Evolutionary conservation across 1,140 invertebrate species (phyloP).

Genomic region (Drosophila watanabei): DNA sequence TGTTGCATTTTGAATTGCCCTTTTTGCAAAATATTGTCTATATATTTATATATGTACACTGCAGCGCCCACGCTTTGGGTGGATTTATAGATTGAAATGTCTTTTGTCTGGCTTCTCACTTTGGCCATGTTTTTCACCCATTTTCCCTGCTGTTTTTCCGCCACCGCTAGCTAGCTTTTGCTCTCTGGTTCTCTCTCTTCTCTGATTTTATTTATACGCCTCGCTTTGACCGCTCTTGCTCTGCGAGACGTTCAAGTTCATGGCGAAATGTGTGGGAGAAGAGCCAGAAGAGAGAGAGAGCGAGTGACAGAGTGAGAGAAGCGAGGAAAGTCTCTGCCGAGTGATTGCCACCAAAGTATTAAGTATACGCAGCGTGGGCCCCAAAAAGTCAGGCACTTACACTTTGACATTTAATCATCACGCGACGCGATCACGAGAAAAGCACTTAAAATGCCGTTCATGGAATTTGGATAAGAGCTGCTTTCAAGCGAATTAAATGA

Average conservation of each 20-base stretch:
- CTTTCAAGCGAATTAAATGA: constrained; percentile 49
- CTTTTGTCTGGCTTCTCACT: constrained; percentile 69
- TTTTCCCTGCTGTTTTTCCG: constrained; percentile 21
- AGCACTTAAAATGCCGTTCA: constrained; percentile 50
- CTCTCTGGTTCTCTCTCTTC: constrained; percentile 11
- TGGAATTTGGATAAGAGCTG: constrained; percentile 16
- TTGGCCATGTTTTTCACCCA: constrained; percentile 39
- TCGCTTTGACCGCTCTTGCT: constrained; percentile 38
- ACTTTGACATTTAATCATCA: constrained; percentile 76
- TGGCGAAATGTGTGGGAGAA: constrained; percentile 52
- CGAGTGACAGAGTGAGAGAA: no score
- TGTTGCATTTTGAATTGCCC: constrained; percentile 28
- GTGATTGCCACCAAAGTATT: constrained; percentile 46
- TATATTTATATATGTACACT: neutral
- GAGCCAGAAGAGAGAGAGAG: constrained; percentile 7
- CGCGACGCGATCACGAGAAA: constrained; percentile 46
- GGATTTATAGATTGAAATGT: constrained; percentile 40
- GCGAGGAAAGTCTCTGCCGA: constrained; percentile 17
- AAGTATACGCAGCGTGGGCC: constrained; percentile 69
- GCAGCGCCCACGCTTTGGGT: constrained; percentile 39
- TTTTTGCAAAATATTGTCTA: constrained; percentile 10
- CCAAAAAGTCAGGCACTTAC: constrained; percentile 31
- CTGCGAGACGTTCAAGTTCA: constrained; percentile 73
- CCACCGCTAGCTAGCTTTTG: neutral
- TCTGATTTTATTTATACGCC: constrained; percentile 53